Evolutionary conservation across 2,888 invertebrate species (phyloP), one percentile per base, ranked within the genome.

Genomic region (Dioctria linearis): DNA sequence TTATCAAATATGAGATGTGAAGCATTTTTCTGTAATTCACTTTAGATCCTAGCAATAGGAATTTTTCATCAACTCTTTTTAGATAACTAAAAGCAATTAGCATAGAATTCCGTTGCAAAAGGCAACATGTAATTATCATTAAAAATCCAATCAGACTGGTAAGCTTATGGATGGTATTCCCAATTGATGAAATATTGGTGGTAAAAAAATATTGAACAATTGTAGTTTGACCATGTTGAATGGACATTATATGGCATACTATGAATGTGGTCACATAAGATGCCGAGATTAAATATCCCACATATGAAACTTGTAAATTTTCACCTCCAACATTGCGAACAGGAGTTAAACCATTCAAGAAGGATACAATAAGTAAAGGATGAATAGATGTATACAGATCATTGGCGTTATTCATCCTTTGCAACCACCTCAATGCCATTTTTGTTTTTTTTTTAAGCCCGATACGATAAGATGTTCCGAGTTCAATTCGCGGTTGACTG

Each of bases 291-390:
- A 65, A 6, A 40, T 4, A 65, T 5, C 65, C 39, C 6, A 39
- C n/a, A 39, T 6, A 8, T 40, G 40, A 37, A 39, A 3, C 84
- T 85, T 39, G 86, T 86, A 83, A 85, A 85, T 80, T 85, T 86
- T n/a, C 85, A 84, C 3, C 84, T 84, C 4, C 85, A 85, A 75
- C 11, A 5, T 88, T 85, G 63, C 86, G 86, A 63, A 88, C 85
- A 8, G 88, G 88, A 8, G 87, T 88, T n/a, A 88, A 78, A 0
- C 88, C 88, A 37, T 86, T 86, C 0, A 88, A 81, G 46, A 87
- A 88, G 3, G 87, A 86, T 42, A 87, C 40, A 39, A 65, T 9
- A 3, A 65, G 6, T 40, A 65, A 40, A 11, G 65, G 40, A 11
- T 25, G 9, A 11, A 59, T 1, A 5, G 59, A 13, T n/a, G n/a